Percentiles rank a stretch among this genome's conserved stretches.
Evolutionary conservation across 2,797 vertebrate species (phyloP).

Genomic region (Sebastes oblongus): DNA sequence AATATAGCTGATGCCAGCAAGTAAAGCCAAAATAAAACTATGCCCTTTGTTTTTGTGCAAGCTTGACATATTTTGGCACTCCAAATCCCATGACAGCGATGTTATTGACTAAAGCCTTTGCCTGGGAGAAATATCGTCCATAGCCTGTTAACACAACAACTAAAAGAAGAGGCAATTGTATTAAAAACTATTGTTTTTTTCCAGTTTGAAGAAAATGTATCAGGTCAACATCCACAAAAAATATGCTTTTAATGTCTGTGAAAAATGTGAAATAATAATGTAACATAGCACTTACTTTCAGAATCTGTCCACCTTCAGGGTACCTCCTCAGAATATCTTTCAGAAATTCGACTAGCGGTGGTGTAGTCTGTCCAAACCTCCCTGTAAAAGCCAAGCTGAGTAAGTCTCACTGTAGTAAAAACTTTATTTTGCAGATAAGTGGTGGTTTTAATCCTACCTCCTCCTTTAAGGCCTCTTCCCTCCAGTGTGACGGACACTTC

Average conservation of each 20-base stretch:
- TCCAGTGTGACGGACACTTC: conserved; percentile 89
- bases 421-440: background rate
- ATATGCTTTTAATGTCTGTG: background rate
- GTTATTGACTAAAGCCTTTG: background rate
- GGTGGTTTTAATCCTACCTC: conserved; percentile 84
- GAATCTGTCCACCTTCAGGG: conserved; percentile 97
- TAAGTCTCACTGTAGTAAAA: conserved; percentile 1
- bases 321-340: conserved; percentile 98
- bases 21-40: conserved; percentile 23
- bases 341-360: conserved; percentile 96
- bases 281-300: conserved; percentile 86
- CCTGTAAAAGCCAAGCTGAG: conserved; percentile 78
- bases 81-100: background rate
- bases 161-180: background rate
- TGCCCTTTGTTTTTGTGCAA: conserved; percentile 4
- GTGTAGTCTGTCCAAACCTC: conserved; percentile 97
- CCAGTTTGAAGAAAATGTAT: background rate
- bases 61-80: background rate
- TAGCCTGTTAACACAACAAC: background rate
- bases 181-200: background rate
- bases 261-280: background rate
- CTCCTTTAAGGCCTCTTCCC: conserved; percentile 92
- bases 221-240: background rate
- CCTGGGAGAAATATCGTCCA: background rate
- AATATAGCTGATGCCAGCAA: conserved; percentile 15